Base-by-base conservation (phyloP, 2,113 vertebrate species). In the Xerus inauris region DNA sequence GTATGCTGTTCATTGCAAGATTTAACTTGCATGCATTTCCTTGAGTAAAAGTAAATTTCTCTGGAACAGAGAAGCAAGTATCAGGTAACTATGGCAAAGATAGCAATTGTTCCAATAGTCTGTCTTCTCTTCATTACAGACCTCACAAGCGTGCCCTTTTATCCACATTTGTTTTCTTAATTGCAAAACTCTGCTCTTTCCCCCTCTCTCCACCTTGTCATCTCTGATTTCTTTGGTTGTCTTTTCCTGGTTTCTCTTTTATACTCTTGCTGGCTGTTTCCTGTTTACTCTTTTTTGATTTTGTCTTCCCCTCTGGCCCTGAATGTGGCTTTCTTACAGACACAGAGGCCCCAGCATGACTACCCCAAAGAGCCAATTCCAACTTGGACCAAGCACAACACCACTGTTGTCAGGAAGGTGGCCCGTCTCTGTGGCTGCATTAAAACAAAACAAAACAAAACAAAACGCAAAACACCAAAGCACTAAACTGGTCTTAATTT, bases 261-360 rank as follows among this genome's bases (percentile, higher is more conserved):
- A 82, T 97, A 97, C 94, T 95, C 97, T 98, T 97, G 88, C 90
- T 91, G 97, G 95, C 98, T 98, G 94, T 98, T 98, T 98, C 98
- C 98, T 98, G 98, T 98, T 98, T 98, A 98, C 98, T 98, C 97
- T 95, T 97, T 98, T 98, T 81, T 92, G 89, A 96, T 94, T 95
- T 91, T 97, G 96, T 98, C 98, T 98, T 98, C 93, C 97, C 91
- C 97, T 94, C 62, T 96, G 97, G 97, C 95, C 96, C 96, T 91
- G 97, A 98, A 97, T 98, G 98, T 98, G 98, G 98, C 98, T 99
- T 99, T 98, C 98, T 96, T 95, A 98, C 98, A 99, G 98, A 98
- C 98, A 98, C 95, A 97, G 98, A 98, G 98, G 98, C 98, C 98
- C 98, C 98, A 98, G 98, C 97, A 89, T 97, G 98, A 98, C 98